Conservation (phyloP, 1,140 invertebrate genomes). For the Halictus rubicundus region DNA sequence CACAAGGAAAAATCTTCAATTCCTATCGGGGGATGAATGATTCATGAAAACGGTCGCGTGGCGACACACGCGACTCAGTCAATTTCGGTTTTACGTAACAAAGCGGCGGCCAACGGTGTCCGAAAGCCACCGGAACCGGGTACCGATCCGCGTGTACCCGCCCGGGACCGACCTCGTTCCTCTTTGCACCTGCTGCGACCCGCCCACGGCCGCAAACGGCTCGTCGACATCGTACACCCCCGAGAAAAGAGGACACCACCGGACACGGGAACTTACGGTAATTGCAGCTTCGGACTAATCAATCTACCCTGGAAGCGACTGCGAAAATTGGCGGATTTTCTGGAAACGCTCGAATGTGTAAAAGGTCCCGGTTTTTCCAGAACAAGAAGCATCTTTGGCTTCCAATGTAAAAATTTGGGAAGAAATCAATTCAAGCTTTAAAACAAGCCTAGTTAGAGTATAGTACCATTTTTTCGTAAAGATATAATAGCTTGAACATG, state of each 20-base stretch:
- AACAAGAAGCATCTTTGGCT: neutral
- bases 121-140: constrained; percentile 50
- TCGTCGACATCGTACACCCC: neutral
- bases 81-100: constrained; percentile 62
- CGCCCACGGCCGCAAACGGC: constrained; percentile 5
- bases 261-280: neutral
- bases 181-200: constrained; percentile 3
- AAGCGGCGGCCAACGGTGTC: constrained; percentile 30
- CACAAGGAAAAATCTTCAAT: constrained; percentile 64
- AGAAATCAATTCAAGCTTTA: neutral
- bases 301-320: neutral
- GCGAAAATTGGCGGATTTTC: neutral
- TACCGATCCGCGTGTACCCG: constrained; percentile 25
- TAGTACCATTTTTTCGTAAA: too few relatives aligned
- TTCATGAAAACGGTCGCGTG: constrained; percentile 63
- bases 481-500: too few relatives aligned
- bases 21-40: constrained; percentile 64
- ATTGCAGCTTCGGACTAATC: neutral
- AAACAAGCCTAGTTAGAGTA: too few relatives aligned
- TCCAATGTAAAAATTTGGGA: neutral
- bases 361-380: too few relatives aligned
- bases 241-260: neutral
- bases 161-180: constrained; percentile 15
- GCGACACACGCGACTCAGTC: constrained; percentile 33
- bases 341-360: too few relatives aligned